phyloP scores from a whole-genome alignment of 2,888 invertebrate genomes.

The Euproctis similis region DNA sequence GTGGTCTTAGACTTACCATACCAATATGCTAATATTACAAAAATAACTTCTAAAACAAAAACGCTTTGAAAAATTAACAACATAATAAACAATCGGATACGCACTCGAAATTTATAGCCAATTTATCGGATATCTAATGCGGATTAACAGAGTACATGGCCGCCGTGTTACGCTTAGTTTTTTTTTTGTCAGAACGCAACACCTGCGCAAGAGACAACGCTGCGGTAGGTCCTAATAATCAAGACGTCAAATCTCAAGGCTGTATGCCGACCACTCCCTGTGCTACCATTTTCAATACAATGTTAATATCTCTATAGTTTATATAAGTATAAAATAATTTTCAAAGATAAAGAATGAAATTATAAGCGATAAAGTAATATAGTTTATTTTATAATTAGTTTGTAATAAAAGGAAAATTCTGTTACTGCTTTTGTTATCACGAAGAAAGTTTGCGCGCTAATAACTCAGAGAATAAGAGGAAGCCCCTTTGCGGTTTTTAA shows the following conservation, averaged over 20 bases:
- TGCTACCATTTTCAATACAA: constrained; percentile 53
- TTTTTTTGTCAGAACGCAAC: constrained; percentile 55
- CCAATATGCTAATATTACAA: too few species aligned
- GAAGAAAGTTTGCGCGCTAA: too few species aligned
- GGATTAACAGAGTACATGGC: constrained; percentile 53
- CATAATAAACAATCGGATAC: constrained; percentile 13
- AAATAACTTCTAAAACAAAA: background rate
- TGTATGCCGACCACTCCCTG: constrained; percentile 49
- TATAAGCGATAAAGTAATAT: too few species aligned
- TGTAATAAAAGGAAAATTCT: too few species aligned
- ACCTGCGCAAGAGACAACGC: constrained; percentile 65
- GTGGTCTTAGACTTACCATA: too few species aligned
- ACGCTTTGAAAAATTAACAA: background rate
- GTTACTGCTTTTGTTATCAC: too few species aligned
- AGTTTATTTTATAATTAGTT: too few species aligned
- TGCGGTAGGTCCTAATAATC: constrained; percentile 75
- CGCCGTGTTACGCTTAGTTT: constrained; percentile 64
- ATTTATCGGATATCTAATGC: constrained; percentile 47
- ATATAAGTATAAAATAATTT: too few species aligned
- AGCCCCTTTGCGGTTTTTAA: too few species aligned
- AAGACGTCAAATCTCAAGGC: constrained; percentile 75
- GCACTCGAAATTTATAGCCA: constrained; percentile 42
- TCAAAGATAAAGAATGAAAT: too few species aligned
- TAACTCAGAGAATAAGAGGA: too few species aligned
- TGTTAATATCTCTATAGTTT: too few species aligned